Conservation (phyloP, 2,797 vertebrate species). For the Fringilla coelebs region DNA sequence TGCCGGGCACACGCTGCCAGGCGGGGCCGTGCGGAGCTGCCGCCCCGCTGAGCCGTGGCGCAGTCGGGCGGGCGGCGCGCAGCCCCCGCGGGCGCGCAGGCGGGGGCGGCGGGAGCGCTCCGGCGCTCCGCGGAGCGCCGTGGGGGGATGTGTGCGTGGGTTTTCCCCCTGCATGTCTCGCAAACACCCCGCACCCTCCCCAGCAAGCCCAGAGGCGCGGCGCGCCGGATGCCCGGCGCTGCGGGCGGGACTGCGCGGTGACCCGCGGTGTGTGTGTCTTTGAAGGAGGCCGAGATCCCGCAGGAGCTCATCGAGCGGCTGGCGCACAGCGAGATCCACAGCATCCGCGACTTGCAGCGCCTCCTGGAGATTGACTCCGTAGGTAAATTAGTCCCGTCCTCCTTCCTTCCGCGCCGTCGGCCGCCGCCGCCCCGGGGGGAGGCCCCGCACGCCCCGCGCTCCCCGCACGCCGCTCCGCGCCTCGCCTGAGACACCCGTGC, state of each 20-base stretch:
- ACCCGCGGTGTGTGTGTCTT: constrained; percentile 57
- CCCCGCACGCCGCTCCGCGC: background rate
- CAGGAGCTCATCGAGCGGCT: constrained; percentile 93
- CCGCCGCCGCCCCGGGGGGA: constrained; percentile 43
- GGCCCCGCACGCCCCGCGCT: background rate
- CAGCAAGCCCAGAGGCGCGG: background rate
- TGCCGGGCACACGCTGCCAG: background rate
- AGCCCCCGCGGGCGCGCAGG: background rate
- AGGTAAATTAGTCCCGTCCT: constrained; percentile 95
- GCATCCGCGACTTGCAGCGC: constrained; percentile 98
- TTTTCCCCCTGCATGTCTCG: background rate
- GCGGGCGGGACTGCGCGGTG: constrained; percentile 28
- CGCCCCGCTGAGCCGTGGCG: background rate
- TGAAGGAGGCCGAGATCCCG: constrained; percentile 92
- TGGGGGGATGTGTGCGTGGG: background rate
- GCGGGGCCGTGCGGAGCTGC: background rate
- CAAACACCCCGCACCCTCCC: background rate
- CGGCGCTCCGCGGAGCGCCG: background rate
- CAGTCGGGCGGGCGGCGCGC: background rate
- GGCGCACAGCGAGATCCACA: constrained; percentile 95
- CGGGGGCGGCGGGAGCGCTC: background rate
- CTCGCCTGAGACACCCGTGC: background rate
- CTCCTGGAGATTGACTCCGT: constrained; percentile 97
- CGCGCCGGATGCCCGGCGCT: background rate
- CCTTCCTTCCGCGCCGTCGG: constrained; percentile 59